Percentiles rank a stretch among this genome's conserved stretches.
These are phyloP conservation scores for Drosophila seclusa DNA, from an alignment of 2,888 invertebrate genomes.

Conservation along the genomic window DNA sequence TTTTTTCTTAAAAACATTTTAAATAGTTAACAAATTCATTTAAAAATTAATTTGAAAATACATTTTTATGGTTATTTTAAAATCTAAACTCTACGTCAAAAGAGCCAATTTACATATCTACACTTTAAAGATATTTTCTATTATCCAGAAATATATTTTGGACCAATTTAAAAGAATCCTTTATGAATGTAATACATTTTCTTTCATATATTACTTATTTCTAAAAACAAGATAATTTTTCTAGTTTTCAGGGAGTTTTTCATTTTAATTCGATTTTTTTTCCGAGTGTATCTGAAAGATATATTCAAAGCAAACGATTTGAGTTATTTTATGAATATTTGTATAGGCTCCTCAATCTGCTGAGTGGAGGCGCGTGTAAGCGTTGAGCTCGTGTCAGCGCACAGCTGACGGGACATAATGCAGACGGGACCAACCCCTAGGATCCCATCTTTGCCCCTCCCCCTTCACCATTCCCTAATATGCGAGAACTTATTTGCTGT, in stretches of 20 bases:
- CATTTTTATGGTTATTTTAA: neutral
- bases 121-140: neutral
- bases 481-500: constrained; percentile 55
- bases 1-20: neutral
- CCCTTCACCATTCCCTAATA: neutral
- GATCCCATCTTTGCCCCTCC: neutral
- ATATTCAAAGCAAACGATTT: constrained; percentile 28
- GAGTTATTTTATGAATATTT: constrained; percentile 42
- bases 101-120: neutral
- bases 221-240: neutral
- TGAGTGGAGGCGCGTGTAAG: constrained; percentile 6
- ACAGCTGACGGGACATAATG: constrained; percentile 27
- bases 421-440: constrained; percentile 4
- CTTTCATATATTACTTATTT: neutral
- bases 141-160: neutral
- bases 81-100: neutral
- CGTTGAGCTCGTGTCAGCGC: constrained; percentile 21
- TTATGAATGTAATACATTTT: neutral
- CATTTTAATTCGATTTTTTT: neutral
- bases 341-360: constrained; percentile 25
- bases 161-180: accelerated
- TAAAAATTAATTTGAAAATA: neutral
- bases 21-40: neutral
- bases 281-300: constrained; percentile 8
- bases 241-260: neutral